phyloP scores from a whole-genome alignment of 1,140 invertebrate species.

The Nomia melanderi region DNA sequence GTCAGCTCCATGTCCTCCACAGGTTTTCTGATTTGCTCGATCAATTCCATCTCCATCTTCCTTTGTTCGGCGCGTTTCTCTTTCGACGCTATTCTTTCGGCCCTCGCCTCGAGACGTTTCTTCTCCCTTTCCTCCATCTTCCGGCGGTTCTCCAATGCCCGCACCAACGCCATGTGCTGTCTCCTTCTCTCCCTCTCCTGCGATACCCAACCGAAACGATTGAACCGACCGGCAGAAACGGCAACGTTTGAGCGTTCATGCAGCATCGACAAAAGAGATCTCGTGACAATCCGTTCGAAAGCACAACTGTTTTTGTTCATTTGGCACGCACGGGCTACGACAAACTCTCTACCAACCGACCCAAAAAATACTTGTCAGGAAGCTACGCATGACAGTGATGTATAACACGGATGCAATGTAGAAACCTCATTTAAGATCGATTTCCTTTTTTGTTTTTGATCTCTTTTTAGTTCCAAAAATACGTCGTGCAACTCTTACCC shows the following conservation, averaged over 20 bases:
- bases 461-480: slow-evolving; percentile 7
- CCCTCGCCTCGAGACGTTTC: slow-evolving; percentile 89
- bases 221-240: slow-evolving; percentile 4
- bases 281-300: slow-evolving; percentile 17
- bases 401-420: slow-evolving; percentile 49
- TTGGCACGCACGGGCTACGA: slow-evolving; percentile 54
- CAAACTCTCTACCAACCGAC: slow-evolving; percentile 65
- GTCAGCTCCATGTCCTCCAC: slow-evolving; percentile 92
- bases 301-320: too few species aligned
- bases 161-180: slow-evolving; percentile 94
- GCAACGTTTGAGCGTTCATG: slow-evolving; percentile 2
- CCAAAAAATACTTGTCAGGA: slow-evolving; percentile 59
- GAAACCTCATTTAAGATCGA: not conserved
- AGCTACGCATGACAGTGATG: slow-evolving; percentile 45
- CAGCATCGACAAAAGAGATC: not conserved
- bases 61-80: slow-evolving; percentile 92
- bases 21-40: slow-evolving; percentile 92
- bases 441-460: too few species aligned
- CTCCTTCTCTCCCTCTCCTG: slow-evolving; percentile 94
- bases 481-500: slow-evolving; percentile 31
- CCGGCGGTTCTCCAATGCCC: slow-evolving; percentile 91
- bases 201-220: slow-evolving; percentile 5
- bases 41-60: slow-evolving; percentile 91
- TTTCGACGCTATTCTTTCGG: slow-evolving; percentile 89
- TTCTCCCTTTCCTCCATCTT: slow-evolving; percentile 94